Conservation (phyloP, 2,797 vertebrate genomes). For the Holocentrus rufus region DNA sequence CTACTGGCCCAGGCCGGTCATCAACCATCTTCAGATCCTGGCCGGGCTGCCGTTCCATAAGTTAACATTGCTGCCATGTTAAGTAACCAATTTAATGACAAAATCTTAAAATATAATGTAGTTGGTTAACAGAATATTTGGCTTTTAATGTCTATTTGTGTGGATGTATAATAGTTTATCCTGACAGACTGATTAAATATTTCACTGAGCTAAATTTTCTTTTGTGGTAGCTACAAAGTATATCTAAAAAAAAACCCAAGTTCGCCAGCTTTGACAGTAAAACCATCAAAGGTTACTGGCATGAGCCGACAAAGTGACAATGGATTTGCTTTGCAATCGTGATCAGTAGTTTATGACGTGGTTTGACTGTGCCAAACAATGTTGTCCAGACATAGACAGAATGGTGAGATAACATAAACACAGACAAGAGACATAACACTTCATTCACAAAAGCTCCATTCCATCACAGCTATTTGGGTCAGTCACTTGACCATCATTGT, state of each 20-base stretch:
- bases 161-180: neutral
- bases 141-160: neutral
- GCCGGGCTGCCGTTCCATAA: neutral
- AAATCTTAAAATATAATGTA: neutral
- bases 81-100: conserved; percentile 2
- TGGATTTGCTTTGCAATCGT: conserved; percentile 65
- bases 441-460: conserved; percentile 79
- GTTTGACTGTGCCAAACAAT: conserved; percentile 57
- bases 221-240: neutral
- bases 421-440: conserved; percentile 65
- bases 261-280: conserved; percentile 5
- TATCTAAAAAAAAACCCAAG: neutral
- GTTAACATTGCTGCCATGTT: conserved; percentile 7
- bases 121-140: neutral
- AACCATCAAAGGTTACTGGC: neutral
- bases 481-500: conserved; percentile 75
- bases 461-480: conserved; percentile 72
- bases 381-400: conserved; percentile 63
- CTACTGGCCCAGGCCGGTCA: conserved; percentile 29
- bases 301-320: conserved; percentile 47
- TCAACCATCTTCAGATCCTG: conserved; percentile 50
- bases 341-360: conserved; percentile 51
- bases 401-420: conserved; percentile 70
- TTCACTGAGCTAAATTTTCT: neutral
- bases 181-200: neutral